Evolutionary conservation across 2,797 vertebrate genomes (phyloP), one percentile per base, ranked within the genome.

Genomic region (Sitta carolinensis): DNA sequence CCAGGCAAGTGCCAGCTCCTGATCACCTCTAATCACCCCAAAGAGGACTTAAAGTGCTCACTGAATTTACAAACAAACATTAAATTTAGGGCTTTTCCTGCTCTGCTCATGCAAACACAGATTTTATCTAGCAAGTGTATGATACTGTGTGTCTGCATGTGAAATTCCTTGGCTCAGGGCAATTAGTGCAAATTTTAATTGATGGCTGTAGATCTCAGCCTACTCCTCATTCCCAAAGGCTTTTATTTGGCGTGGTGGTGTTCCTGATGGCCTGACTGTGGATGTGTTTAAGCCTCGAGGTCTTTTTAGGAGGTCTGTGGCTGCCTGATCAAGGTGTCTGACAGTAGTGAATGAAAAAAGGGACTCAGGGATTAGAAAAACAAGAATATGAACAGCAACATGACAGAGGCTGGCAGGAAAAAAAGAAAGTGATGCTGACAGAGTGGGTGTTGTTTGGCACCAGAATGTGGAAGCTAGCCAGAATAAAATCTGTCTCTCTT

Each of bases 401-500:
- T 89, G 91, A 89, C 84, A 91, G 59, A 81, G 69, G 34, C 79
- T 95, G 92, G 51, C 82, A 91, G 87, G 87, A 77, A 83, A 54
- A 57, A 70, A 74, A 73, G 32, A 61, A 72, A 87, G 57, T 92
- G 68, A 34, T 89, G 47, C 68, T 93, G 78, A 94, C 86, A 91
- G 14, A 83, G 79, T 68, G 59, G 75, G 70, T 70, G 87, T 16
- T 86, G 43, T 88, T 87, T 82, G 76, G 66, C 66, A 61, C 30
- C 58, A 42, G 22, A 38, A 67, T 47, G 42, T 45, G 38, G 87
- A 92, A 91, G 30, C 43, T 10, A 80, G 64, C 77, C 47, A 81
- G 84, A 84, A 90, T 86, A 69, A 91, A 95, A 92, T 62, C 40
- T 38, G 20, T 81, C 59, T 81, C 38, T 83, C 21, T 84, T 73